Evolutionary conservation across 1,140 invertebrate genomes (phyloP).

Genomic region (Chelonus insularis): DNA sequence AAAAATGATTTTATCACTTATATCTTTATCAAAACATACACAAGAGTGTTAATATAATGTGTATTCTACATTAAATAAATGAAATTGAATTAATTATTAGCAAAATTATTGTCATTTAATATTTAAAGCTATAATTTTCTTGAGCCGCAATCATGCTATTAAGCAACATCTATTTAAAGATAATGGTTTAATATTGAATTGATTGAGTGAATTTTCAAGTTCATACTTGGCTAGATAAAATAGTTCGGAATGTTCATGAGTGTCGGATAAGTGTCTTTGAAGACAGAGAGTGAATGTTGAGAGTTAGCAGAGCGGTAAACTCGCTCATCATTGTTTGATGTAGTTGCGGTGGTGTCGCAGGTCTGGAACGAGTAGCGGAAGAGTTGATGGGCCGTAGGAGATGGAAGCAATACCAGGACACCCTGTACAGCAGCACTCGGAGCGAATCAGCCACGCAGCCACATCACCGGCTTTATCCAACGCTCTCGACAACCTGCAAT

Average conservation of each 20-base stretch:
- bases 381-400: conserved; percentile 93
- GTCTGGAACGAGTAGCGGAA: conserved; percentile 93
- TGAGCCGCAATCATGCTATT: too few relatives aligned
- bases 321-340: conserved; percentile 50
- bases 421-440: conserved; percentile 68
- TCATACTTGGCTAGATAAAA: too few relatives aligned
- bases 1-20: conserved; percentile 14
- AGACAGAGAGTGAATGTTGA: neutral
- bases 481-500: conserved; percentile 39
- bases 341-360: conserved; percentile 64
- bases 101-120: too few relatives aligned
- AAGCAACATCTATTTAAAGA: too few relatives aligned
- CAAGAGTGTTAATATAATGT: too few relatives aligned
- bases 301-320: conserved; percentile 25
- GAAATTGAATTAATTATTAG: too few relatives aligned
- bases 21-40: neutral
- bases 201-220: too few relatives aligned
- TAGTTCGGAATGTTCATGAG: too few relatives aligned
- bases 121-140: too few relatives aligned
- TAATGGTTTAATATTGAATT: too few relatives aligned
- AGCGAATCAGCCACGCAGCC: conserved; percentile 75
- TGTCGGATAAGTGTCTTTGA: too few relatives aligned
- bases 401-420: conserved; percentile 90
- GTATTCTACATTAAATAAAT: too few relatives aligned
- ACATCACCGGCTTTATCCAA: conserved; percentile 60